These are phyloP conservation scores for Herpailurus yagouaroundi DNA, from an alignment of 2,113 vertebrate genomes.

Conservation along the genomic window DNA sequence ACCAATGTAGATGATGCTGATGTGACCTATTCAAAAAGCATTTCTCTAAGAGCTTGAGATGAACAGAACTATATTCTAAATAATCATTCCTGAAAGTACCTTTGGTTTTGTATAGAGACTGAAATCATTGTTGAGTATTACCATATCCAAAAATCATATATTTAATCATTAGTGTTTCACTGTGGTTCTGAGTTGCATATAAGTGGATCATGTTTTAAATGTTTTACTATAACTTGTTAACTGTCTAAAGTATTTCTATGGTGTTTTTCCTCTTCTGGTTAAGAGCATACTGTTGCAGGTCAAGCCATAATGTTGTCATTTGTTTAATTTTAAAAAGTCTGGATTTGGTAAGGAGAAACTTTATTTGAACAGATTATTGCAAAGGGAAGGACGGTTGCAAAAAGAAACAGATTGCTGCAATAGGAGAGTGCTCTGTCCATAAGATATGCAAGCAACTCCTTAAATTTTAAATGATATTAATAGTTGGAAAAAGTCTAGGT, in stretches of 20 bases:
- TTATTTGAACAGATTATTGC: not conserved
- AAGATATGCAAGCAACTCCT: not conserved
- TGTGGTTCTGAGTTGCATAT: conserved; percentile 32
- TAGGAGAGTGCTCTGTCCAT: not conserved
- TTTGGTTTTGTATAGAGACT: not conserved
- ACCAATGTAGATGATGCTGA: not conserved
- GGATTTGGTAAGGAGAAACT: conserved; percentile 14
- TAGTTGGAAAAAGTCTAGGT: conserved; percentile 3
- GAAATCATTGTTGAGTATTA: conserved; percentile 33
- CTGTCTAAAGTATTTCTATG: conserved; percentile 9
- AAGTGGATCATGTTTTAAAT: conserved; percentile 13
- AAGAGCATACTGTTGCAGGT: conserved; percentile 16
- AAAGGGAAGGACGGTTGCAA: not conserved
- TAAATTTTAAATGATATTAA: not conserved
- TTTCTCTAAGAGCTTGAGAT: conserved; percentile 15
- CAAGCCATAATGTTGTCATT: not conserved
- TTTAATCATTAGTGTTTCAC: not conserved
- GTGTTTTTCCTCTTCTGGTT: conserved; percentile 31
- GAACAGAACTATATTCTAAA: not conserved
- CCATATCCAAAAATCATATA: not conserved
- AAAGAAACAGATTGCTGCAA: not conserved
- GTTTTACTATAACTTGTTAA: conserved; percentile 40
- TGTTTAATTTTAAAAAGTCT: not conserved
- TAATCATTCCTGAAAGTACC: conserved; percentile 39
- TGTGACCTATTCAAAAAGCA: not conserved